These are phyloP conservation scores for Cairina moschata DNA, from an alignment of 2,113 vertebrate species.

Conservation along the genomic window DNA sequence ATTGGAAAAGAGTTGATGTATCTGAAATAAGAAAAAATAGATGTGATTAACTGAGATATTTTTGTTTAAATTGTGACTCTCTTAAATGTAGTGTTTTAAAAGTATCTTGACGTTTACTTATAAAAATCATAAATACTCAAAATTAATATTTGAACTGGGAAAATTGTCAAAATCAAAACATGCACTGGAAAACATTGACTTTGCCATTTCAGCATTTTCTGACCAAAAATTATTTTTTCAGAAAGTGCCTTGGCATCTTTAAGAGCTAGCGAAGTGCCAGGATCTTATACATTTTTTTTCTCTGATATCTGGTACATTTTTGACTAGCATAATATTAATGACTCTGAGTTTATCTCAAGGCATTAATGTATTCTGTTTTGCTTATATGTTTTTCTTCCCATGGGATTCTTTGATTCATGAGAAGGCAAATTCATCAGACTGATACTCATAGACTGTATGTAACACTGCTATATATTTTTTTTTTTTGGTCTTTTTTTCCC, in stretches of 20 bases:
- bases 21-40: neutral
- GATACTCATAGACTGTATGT: neutral
- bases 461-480: neutral
- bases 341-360: neutral
- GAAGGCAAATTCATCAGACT: neutral
- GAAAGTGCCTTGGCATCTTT: neutral
- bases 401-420: neutral
- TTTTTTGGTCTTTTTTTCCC: neutral
- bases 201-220: neutral
- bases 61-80: neutral
- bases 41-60: neutral
- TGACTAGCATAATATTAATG: neutral
- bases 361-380: neutral
- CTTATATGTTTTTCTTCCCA: neutral
- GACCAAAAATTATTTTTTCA: neutral
- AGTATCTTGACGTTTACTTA: neutral
- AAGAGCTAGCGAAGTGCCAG: neutral
- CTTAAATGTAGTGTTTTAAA: neutral
- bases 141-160: neutral
- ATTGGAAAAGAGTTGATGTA: neutral
- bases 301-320: neutral
- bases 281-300: neutral
- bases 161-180: neutral
- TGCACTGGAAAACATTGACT: neutral
- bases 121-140: neutral